These are phyloP conservation scores for Conchocele bisecta DNA, from an alignment of 2,888 invertebrate genomes.

Conservation along the genomic window DNA sequence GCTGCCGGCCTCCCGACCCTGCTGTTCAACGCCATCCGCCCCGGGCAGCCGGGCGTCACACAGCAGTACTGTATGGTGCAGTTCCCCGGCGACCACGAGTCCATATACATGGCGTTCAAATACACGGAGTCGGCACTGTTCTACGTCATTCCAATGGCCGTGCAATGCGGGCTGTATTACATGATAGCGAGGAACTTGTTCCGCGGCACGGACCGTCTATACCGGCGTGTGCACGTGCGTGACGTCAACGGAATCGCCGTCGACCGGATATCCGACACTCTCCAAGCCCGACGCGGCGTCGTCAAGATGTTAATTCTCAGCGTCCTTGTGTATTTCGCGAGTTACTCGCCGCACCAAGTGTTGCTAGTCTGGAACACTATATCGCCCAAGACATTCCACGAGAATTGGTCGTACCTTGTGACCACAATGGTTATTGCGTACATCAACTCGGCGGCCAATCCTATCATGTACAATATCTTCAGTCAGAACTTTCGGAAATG, in stretches of 20 bases:
- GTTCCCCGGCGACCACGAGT: conserved; percentile 70
- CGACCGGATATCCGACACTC: conserved; percentile 72
- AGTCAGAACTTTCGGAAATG: conserved; percentile 81
- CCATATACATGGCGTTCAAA: conserved; percentile 75
- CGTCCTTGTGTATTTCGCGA: conserved; percentile 83
- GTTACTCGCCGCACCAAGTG: conserved; percentile 83
- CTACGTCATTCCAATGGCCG: conserved; percentile 80
- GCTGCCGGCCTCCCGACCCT: conserved; percentile 79
- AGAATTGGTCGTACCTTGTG: conserved; percentile 79
- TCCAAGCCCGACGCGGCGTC: conserved; percentile 80
- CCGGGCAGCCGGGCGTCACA: conserved; percentile 59
- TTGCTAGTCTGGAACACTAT: conserved; percentile 80
- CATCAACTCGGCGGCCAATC: conserved; percentile 82
- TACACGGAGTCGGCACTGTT: conserved; percentile 80
- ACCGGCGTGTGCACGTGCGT: conserved; percentile 67
- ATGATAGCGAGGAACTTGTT: conserved; percentile 80
- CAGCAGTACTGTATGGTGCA: conserved; percentile 75
- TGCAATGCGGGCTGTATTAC: conserved; percentile 80
- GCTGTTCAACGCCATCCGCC: conserved; percentile 76
- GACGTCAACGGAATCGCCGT: conserved; percentile 66
- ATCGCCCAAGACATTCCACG: conserved; percentile 73
- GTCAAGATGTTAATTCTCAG: conserved; percentile 83
- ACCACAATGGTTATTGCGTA: conserved; percentile 81
- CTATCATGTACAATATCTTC: conserved; percentile 82
- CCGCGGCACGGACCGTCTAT: conserved; percentile 73